Conservation (phyloP, 2,888 invertebrate species). For the Coelopa pilipes region DNA sequence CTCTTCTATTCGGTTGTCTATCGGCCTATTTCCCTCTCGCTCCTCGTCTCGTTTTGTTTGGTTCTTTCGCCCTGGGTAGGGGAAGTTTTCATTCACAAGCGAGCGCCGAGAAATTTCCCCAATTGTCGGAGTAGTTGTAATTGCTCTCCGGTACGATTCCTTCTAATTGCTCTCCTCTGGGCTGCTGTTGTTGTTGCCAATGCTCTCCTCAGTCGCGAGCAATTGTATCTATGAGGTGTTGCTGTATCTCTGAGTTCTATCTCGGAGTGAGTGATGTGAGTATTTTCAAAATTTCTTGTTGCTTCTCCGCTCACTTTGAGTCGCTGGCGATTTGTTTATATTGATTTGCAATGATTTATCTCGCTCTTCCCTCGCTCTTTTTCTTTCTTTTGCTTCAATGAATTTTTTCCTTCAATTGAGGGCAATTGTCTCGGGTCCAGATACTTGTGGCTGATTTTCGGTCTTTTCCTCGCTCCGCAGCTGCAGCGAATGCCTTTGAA, state of each 20-base stretch:
- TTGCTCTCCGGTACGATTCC: too few species aligned
- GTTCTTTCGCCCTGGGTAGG: neutral
- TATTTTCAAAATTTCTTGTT: constrained; percentile 20
- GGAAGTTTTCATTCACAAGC: neutral
- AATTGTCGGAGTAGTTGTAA: constrained; percentile 22
- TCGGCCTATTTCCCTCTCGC: too few species aligned
- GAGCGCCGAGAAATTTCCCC: constrained; percentile 25
- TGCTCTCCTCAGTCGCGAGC: constrained; percentile 7
- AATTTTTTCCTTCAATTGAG: too few species aligned
- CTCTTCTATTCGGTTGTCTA: too few species aligned
- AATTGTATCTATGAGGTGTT: neutral
- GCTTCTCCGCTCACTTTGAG: neutral
- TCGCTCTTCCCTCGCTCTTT: too few species aligned
- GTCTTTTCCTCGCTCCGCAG: neutral
- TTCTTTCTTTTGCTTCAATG: too few species aligned
- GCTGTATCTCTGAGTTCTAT: constrained; percentile 22
- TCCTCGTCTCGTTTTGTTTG: neutral
- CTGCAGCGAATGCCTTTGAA: constrained; percentile 5
- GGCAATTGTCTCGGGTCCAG: neutral
- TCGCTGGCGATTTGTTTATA: neutral
- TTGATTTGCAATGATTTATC: too few species aligned
- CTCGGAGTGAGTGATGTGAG: constrained; percentile 28
- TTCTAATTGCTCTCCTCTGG: constrained; percentile 34
- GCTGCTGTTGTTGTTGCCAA: constrained; percentile 30
- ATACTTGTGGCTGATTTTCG: neutral